Conservation (phyloP, 2,113 vertebrate species). For the Platichthys stellatus region DNA sequence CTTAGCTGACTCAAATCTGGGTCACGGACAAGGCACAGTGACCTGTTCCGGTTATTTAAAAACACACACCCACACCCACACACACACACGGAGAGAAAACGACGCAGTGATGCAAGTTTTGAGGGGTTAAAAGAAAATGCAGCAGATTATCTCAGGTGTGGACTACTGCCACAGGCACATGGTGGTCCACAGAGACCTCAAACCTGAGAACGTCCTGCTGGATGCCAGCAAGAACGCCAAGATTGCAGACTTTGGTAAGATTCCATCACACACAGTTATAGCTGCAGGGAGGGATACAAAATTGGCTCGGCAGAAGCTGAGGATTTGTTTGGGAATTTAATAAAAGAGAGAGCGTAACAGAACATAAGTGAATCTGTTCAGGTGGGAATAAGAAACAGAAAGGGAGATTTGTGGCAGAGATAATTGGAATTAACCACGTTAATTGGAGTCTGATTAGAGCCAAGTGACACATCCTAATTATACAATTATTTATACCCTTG, state of each 20-base stretch:
- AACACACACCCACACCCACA: not conserved
- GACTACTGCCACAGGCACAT: constrained; percentile 99
- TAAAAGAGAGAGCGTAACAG: constrained; percentile 2
- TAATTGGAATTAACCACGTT: not conserved
- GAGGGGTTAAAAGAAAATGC: constrained; percentile 60
- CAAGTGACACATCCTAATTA: not conserved
- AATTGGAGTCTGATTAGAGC: constrained; percentile 7
- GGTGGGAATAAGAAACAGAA: not conserved
- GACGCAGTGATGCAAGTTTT: not conserved
- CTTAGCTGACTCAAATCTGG: constrained; percentile 64
- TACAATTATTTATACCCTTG: not conserved
- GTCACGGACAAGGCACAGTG: constrained; percentile 45
- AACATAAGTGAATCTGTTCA: not conserved
- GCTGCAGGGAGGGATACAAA: not conserved
- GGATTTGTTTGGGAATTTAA: not conserved
- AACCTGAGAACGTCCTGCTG: constrained; percentile 97
- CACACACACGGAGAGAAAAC: constrained; percentile 6
- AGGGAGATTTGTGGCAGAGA: constrained; percentile 2
- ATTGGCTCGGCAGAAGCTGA: not conserved
- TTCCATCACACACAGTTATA: not conserved
- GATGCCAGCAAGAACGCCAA: constrained; percentile 97
- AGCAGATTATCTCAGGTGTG: constrained; percentile 98
- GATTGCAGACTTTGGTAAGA: constrained; percentile 97
- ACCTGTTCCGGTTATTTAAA: constrained; percentile 31
- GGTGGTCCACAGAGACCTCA: constrained; percentile 98